A percentile compares a stretch with the other conserved stretches of the same genome.
Evolutionary conservation across 2,888 invertebrate species (phyloP).

Genomic region (Lissonota sp.): DNA sequence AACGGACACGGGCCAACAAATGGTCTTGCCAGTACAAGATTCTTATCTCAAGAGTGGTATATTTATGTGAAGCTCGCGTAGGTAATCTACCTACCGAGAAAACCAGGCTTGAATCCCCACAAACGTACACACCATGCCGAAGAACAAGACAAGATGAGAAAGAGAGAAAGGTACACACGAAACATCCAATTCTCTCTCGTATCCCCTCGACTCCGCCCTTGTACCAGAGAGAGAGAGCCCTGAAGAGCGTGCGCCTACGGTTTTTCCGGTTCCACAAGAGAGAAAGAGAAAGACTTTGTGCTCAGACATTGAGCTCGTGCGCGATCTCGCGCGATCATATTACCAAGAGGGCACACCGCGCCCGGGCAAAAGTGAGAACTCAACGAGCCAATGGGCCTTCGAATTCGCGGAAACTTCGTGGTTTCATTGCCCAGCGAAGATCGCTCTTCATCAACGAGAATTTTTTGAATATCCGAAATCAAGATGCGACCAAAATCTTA

Average conservation of each 20-base stretch:
- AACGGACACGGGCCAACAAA: slow-evolving; percentile 80
- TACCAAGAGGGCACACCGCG: slow-evolving; percentile 62
- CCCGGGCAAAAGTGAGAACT: slow-evolving; percentile 25
- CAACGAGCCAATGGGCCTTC: slow-evolving; percentile 20
- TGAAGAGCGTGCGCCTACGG: slow-evolving; percentile 59
- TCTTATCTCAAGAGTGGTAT: slow-evolving; percentile 79
- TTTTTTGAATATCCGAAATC: slow-evolving; percentile 47
- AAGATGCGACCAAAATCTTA: slow-evolving; percentile 6
- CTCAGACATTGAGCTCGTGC: slow-evolving; percentile 61
- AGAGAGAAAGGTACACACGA: slow-evolving; percentile 45
- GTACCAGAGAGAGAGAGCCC: slow-evolving; percentile 13
- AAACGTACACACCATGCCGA: slow-evolving; percentile 5
- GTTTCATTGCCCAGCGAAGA: slow-evolving; percentile 14
- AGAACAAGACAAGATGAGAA: slow-evolving; percentile 46
- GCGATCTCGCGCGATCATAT: slow-evolving; percentile 64
- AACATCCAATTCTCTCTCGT: slow-evolving; percentile 59
- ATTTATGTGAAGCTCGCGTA: slow-evolving; percentile 79
- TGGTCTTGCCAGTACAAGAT: slow-evolving; percentile 80
- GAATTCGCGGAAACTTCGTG: slow-evolving; percentile 55
- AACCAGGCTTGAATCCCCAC: slow-evolving; percentile 60
- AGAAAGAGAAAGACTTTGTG: neutral
- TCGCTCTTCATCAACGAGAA: slow-evolving; percentile 40
- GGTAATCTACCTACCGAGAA: slow-evolving; percentile 77
- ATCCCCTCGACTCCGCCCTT: slow-evolving; percentile 34
- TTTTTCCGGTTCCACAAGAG: slow-evolving; percentile 52